Conservation (phyloP, 2,113 vertebrate species). For the Sceloporus tristichus region DNA sequence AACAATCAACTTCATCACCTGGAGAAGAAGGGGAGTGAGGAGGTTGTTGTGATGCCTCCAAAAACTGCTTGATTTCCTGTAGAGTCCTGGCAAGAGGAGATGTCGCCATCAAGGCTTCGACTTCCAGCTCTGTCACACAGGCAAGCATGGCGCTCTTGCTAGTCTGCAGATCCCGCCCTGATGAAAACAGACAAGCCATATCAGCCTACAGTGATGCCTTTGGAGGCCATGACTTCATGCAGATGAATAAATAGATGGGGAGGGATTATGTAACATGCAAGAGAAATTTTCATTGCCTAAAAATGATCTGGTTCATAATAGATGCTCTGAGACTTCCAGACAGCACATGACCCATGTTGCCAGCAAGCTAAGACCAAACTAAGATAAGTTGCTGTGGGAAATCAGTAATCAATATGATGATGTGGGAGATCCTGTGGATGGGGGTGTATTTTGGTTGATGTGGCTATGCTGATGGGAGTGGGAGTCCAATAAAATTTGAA, state of each 20-base stretch:
- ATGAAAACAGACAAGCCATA: not conserved
- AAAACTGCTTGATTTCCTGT: constrained; percentile 80
- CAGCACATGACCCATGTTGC: too few relatives aligned
- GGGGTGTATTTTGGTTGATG: too few relatives aligned
- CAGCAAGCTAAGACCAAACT: too few relatives aligned
- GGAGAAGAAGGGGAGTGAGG: not conserved
- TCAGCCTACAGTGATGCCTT: not conserved
- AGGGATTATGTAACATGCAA: not conserved
- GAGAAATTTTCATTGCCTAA: not conserved
- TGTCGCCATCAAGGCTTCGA: constrained; percentile 77
- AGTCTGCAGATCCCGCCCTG: constrained; percentile 27
- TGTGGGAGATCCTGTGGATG: too few relatives aligned
- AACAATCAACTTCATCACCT: constrained; percentile 4
- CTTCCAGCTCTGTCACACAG: constrained; percentile 76
- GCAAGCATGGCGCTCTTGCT: not conserved
- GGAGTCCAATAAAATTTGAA: too few relatives aligned
- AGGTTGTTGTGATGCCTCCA: constrained; percentile 64
- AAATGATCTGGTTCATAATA: not conserved
- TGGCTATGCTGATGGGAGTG: too few relatives aligned
- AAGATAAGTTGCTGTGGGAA: too few relatives aligned
- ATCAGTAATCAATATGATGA: too few relatives aligned
- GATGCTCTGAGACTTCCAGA: not conserved
- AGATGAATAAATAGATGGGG: not conserved
- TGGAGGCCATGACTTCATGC: not conserved
- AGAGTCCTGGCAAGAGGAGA: constrained; percentile 84